Conservation (phyloP, 2,113 vertebrate genomes). For the Nerophis lumbriciformis region DNA sequence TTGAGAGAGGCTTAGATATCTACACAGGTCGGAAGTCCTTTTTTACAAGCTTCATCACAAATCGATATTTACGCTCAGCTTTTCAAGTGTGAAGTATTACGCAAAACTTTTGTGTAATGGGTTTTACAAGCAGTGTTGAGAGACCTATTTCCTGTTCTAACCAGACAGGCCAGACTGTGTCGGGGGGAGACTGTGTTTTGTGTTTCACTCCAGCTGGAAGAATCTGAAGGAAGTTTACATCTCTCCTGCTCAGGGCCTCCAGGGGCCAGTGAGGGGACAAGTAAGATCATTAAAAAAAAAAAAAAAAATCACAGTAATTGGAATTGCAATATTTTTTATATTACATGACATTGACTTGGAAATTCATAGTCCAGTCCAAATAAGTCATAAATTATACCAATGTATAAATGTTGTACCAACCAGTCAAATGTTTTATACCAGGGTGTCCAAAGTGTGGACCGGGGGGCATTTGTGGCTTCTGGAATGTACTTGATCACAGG, state of each 20-base stretch:
- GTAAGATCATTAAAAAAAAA: constrained; percentile 57
- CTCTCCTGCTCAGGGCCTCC: constrained; percentile 72
- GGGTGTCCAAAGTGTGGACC: too few species aligned
- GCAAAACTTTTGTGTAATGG: background rate
- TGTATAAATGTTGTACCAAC: too few species aligned
- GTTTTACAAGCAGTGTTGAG: background rate
- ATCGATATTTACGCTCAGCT: background rate
- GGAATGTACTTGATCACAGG: too few species aligned
- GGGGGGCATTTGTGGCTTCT: too few species aligned
- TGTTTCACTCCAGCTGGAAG: constrained; percentile 90
- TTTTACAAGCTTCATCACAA: constrained; percentile 21
- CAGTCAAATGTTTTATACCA: too few species aligned
- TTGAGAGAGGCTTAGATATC: constrained; percentile 86
- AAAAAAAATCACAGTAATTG: too few species aligned
- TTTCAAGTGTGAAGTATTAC: constrained; percentile 4
- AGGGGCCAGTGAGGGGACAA: constrained; percentile 85
- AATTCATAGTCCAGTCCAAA: too few species aligned
- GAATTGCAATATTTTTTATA: too few species aligned
- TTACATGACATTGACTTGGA: too few species aligned
- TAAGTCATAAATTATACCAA: too few species aligned
- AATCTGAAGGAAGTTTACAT: constrained; percentile 93
- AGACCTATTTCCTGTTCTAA: constrained; percentile 8
- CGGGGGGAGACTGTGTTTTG: constrained; percentile 81
- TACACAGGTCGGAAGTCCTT: constrained; percentile 74
- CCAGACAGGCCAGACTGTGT: constrained; percentile 89